Percentiles rank a stretch among this genome's conserved stretches.
These are phyloP conservation scores for Morbakka virulenta DNA, from an alignment of 30 jellyfish, hydroid and myxozoan genomes.

Conservation along the genomic window DNA sequence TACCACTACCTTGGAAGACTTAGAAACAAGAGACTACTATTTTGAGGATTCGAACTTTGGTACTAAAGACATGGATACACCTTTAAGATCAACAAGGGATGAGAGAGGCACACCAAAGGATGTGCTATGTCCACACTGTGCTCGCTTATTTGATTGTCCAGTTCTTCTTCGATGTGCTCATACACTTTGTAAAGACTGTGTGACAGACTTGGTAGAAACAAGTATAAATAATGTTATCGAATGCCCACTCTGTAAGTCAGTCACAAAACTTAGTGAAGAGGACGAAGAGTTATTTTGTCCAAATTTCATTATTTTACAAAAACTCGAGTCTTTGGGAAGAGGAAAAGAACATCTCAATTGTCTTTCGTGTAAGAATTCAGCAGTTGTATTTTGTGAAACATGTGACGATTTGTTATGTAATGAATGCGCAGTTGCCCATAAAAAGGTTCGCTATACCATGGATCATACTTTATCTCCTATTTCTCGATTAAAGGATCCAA, in stretches of 20 bases:
- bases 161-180: slow-evolving; percentile 82
- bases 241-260: slow-evolving; percentile 80
- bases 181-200: slow-evolving; percentile 94
- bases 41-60: neutral
- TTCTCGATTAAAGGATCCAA: slow-evolving; percentile 36
- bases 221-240: slow-evolving; percentile 50
- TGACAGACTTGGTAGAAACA: slow-evolving; percentile 69
- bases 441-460: slow-evolving; percentile 31
- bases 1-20: neutral
- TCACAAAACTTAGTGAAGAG: slow-evolving; percentile 47
- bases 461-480: slow-evolving; percentile 45
- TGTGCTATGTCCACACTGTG: slow-evolving; percentile 66
- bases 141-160: slow-evolving; percentile 61
- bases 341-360: slow-evolving; percentile 37
- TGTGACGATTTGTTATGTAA: slow-evolving; percentile 77
- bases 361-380: slow-evolving; percentile 47
- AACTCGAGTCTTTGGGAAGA: slow-evolving; percentile 7
- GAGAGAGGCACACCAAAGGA: neutral
- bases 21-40: neutral
- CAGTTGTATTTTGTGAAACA: slow-evolving; percentile 50
- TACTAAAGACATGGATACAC: neutral
- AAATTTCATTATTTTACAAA: slow-evolving; percentile 61
- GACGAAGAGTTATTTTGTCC: slow-evolving; percentile 99
- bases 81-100: neutral
- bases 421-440: slow-evolving; percentile 72